A percentile compares a stretch with the other conserved stretches of the same genome.
Conservation (phyloP, 2,113 vertebrate species). For the Struthidea cinerea region DNA sequence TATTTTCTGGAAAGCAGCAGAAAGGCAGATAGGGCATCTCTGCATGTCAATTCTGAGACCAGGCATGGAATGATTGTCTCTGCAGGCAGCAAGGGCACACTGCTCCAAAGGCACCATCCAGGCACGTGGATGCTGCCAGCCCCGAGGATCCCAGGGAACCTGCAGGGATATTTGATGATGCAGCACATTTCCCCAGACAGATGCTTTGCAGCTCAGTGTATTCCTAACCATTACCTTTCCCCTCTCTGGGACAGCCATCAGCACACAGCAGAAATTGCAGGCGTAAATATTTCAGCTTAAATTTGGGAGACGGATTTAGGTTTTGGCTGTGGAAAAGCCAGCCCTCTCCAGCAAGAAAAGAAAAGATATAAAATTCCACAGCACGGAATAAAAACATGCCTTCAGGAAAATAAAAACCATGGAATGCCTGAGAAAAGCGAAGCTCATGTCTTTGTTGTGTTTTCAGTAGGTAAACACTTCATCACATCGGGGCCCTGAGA, state of each 20-base stretch:
- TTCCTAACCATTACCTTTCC: background rate
- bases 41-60: background rate
- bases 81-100: background rate
- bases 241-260: background rate
- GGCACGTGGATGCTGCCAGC: background rate
- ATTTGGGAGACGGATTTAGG: background rate
- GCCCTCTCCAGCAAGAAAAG: background rate
- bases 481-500: rapidly evolving
- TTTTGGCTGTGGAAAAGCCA: background rate
- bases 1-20: background rate
- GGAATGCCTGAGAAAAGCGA: background rate
- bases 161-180: background rate
- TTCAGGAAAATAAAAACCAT: background rate
- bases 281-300: background rate
- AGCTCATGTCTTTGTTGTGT: background rate
- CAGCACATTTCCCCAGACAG: background rate
- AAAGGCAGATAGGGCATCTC: background rate
- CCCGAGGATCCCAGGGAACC: background rate
- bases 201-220: background rate
- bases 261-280: background rate
- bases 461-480: background rate
- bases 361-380: rapidly evolving
- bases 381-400: rapidly evolving
- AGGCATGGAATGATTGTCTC: rapidly evolving
- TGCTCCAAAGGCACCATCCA: rapidly evolving